Evolutionary conservation across 2,797 vertebrate genomes (phyloP).

Genomic region (Limosa lapponica): DNA sequence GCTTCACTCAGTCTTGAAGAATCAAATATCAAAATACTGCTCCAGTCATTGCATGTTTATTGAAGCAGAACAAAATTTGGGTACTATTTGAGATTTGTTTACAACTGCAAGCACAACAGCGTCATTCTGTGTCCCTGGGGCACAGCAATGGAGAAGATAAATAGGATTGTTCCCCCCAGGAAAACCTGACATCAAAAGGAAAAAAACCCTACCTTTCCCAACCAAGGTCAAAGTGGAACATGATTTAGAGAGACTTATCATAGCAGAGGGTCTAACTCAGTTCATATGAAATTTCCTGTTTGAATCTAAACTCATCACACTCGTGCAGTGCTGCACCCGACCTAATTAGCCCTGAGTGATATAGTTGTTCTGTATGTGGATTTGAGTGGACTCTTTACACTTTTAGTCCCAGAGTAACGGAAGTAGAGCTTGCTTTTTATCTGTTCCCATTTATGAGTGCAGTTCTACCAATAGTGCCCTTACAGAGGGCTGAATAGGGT

Average conservation of each 20-base stretch:
- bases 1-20: neutral
- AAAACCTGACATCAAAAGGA: neutral
- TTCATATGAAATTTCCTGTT: neutral
- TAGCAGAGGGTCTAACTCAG: neutral
- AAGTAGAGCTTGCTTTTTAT: neutral
- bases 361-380: accelerated
- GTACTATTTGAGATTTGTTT: neutral
- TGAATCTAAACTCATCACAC: neutral
- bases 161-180: neutral
- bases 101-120: neutral
- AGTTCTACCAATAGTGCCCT: neutral
- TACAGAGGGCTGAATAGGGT: neutral
- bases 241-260: neutral
- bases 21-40: neutral
- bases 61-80: neutral
- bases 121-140: neutral
- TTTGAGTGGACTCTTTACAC: neutral
- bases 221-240: neutral
- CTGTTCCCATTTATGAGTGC: neutral
- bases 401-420: neutral
- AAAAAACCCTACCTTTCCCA: neutral
- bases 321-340: neutral
- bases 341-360: neutral
- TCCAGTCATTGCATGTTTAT: neutral
- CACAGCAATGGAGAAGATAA: neutral